Percentiles rank a stretch among this genome's conserved stretches.
Conservation (phyloP, 2,113 vertebrate genomes). For the Tragelaphus scriptus region DNA sequence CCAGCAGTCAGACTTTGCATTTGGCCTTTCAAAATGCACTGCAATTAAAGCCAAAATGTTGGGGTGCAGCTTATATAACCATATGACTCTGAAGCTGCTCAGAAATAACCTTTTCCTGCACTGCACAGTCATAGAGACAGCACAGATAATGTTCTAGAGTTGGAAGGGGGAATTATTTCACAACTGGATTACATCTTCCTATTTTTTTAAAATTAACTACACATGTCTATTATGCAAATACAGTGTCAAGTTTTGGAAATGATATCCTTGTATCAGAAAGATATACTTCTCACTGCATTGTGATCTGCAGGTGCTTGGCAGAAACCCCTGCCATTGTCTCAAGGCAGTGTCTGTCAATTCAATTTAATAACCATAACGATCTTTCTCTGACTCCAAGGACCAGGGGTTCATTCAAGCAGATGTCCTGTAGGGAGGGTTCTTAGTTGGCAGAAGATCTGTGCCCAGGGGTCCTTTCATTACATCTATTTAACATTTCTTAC, state of each 20-base stretch:
- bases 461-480: slow-evolving; percentile 43
- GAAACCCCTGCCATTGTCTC: slow-evolving; percentile 41
- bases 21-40: slow-evolving; percentile 51
- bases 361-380: slow-evolving; percentile 57
- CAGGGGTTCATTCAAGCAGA: slow-evolving; percentile 26
- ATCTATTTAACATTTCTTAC: slow-evolving; percentile 49
- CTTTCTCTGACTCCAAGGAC: slow-evolving; percentile 29
- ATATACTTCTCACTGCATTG: slow-evolving; percentile 22
- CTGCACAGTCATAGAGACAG: background rate
- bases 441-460: slow-evolving; percentile 13
- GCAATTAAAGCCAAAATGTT: slow-evolving; percentile 45
- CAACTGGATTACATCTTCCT: background rate
- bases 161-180: background rate
- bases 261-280: background rate
- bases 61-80: slow-evolving; percentile 19
- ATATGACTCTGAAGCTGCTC: slow-evolving; percentile 26
- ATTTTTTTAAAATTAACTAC: slow-evolving; percentile 26
- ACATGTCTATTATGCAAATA: slow-evolving; percentile 33
- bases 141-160: background rate
- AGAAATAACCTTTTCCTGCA: slow-evolving; percentile 44
- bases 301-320: slow-evolving; percentile 1
- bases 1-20: slow-evolving; percentile 42
- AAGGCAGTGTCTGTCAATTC: slow-evolving; percentile 56
- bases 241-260: background rate
- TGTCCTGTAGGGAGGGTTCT: slow-evolving; percentile 25